Conservation (phyloP, 2,888 invertebrate species). For the Cryptops parisi region DNA sequence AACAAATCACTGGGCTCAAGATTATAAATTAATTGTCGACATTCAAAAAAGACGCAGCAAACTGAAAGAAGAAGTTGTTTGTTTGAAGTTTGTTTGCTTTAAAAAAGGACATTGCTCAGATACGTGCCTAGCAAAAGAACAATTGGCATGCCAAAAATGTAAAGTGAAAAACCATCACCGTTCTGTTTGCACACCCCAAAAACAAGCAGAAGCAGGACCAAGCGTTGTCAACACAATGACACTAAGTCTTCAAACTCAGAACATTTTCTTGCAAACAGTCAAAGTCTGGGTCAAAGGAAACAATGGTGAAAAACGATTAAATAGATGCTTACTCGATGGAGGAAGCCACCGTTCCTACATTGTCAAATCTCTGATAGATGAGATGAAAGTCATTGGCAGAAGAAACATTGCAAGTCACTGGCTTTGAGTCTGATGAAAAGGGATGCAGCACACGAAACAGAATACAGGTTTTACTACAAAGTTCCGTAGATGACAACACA, state of each 20-base stretch:
- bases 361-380: neutral
- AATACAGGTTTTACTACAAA: neutral
- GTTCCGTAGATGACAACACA: neutral
- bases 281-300: neutral
- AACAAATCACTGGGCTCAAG: too few species aligned
- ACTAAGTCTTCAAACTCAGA: neutral
- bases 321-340: neutral
- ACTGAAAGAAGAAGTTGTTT: too few species aligned
- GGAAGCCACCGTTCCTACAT: neutral
- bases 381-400: neutral
- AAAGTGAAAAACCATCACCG: too few species aligned
- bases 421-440: neutral
- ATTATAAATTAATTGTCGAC: too few species aligned
- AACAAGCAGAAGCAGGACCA: too few species aligned
- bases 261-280: neutral
- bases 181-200: too few species aligned
- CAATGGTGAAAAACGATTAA: too few species aligned
- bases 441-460: neutral
- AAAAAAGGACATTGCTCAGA: too few species aligned
- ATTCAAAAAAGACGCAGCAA: too few species aligned
- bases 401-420: neutral
- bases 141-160: too few species aligned
- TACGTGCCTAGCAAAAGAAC: too few species aligned
- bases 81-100: too few species aligned
- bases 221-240: neutral